phyloP scores from a whole-genome alignment of 2,797 vertebrate genomes.

The Enteromius mattozi region DNA sequence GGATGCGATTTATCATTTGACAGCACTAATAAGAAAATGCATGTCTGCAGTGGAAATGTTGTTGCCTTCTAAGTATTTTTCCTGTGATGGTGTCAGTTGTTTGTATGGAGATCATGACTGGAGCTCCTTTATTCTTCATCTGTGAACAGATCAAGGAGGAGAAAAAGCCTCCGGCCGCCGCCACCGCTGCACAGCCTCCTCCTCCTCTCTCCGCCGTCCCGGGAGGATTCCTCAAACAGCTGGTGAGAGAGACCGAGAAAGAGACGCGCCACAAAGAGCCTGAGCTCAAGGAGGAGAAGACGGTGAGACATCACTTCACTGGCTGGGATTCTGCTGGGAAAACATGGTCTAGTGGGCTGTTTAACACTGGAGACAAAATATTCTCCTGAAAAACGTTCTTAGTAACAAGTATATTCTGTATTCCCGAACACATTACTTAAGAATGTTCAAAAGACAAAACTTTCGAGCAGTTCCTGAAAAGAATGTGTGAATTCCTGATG shows the following conservation, averaged over 20 bases:
- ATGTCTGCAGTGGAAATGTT: background rate
- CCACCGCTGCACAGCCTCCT: conserved; percentile 71
- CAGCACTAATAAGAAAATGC: background rate
- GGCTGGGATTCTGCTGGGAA: background rate
- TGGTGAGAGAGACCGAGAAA: conserved; percentile 92
- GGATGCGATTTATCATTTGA: too few species aligned
- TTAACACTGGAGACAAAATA: background rate
- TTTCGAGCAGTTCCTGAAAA: background rate
- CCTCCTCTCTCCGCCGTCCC: conserved; percentile 85
- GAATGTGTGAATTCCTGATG: background rate
- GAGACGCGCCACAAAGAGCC: conserved; percentile 84
- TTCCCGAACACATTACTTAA: background rate
- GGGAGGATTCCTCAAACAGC: conserved; percentile 93
- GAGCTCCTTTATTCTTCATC: conserved; percentile 22
- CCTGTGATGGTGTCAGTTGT: background rate
- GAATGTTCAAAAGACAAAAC: background rate
- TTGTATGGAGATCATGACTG: conserved; percentile 20
- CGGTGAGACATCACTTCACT: conserved; percentile 56
- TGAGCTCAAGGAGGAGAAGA: conserved; percentile 75
- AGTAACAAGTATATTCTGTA: background rate
- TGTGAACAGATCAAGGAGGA: conserved; percentile 90
- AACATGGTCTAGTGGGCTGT: background rate
- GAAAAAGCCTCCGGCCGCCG: conserved; percentile 77
- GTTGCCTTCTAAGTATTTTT: background rate
- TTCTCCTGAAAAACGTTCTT: background rate